Evolutionary conservation across 2,113 vertebrate species (phyloP).

Genomic region (Carassius auratus): DNA sequence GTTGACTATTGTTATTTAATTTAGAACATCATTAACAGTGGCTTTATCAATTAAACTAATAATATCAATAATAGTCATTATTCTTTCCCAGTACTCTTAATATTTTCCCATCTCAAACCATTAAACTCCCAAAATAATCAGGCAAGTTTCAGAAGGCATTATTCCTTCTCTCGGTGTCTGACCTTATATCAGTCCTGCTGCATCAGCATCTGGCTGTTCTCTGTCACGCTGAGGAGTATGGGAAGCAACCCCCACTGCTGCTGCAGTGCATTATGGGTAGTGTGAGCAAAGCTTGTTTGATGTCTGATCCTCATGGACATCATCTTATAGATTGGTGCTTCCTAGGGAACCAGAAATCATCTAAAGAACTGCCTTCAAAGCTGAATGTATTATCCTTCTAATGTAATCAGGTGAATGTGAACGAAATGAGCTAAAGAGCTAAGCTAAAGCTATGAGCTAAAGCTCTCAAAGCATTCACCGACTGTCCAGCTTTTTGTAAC

Average conservation of each 20-base stretch:
- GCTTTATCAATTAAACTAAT: not conserved
- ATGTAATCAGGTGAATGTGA: not conserved
- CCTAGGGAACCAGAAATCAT: not conserved
- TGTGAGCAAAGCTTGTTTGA: not conserved
- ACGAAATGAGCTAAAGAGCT: not conserved
- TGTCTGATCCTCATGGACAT: not conserved
- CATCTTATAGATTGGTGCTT: not conserved
- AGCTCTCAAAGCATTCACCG: not conserved
- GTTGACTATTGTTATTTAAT: too few relatives aligned
- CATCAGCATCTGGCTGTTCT: conserved; percentile 31
- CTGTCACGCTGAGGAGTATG: not conserved
- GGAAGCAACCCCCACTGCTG: not conserved
- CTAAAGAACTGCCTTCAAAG: not conserved
- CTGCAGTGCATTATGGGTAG: not conserved
- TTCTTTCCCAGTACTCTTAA: not conserved
- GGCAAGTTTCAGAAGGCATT: not conserved
- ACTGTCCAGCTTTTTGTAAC: not conserved
- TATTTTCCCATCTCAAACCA: not conserved
- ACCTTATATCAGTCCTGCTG: conserved; percentile 32
- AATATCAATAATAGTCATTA: too few relatives aligned
- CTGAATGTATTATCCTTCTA: not conserved
- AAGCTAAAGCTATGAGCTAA: too few relatives aligned
- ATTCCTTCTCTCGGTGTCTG: not conserved
- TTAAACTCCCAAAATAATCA: not conserved
- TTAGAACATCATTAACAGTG: not conserved